Conservation (phyloP, 2,888 invertebrate species). For the Pheosia gnoma region DNA sequence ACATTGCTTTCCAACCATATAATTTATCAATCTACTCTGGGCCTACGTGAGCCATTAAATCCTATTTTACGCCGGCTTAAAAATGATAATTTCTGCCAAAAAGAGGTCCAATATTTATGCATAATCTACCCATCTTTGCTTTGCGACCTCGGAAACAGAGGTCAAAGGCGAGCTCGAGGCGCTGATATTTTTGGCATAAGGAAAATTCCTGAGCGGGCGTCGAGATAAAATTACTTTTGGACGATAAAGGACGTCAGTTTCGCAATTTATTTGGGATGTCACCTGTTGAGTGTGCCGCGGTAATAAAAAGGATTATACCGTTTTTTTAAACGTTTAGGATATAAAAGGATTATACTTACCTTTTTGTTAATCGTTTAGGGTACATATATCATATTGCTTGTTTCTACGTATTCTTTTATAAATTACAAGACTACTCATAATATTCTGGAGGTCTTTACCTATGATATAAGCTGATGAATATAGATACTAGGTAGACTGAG, state of each 20-base stretch:
- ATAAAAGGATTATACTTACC: background rate
- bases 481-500: too few species aligned
- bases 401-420: too few species aligned
- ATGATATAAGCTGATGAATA: too few species aligned
- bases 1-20: background rate
- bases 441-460: too few species aligned
- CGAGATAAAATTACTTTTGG: slow-evolving; percentile 4
- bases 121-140: slow-evolving; percentile 26
- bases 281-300: background rate
- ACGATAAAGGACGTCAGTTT: background rate
- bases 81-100: slow-evolving; percentile 35
- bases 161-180: slow-evolving; percentile 26
- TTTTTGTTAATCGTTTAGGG: too few species aligned
- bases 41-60: background rate
- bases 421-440: too few species aligned
- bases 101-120: slow-evolving; percentile 35
- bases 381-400: too few species aligned
- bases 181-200: slow-evolving; percentile 40
- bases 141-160: slow-evolving; percentile 23
- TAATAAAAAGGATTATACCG: background rate
- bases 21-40: background rate
- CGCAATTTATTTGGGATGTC: background rate
- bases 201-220: slow-evolving; percentile 31
- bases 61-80: slow-evolving; percentile 18
- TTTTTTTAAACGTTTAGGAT: background rate